A percentile compares a stretch with the other conserved stretches of the same genome.
Evolutionary conservation across 2,113 vertebrate genomes (phyloP).

Genomic region (Dermatemys mawii): DNA sequence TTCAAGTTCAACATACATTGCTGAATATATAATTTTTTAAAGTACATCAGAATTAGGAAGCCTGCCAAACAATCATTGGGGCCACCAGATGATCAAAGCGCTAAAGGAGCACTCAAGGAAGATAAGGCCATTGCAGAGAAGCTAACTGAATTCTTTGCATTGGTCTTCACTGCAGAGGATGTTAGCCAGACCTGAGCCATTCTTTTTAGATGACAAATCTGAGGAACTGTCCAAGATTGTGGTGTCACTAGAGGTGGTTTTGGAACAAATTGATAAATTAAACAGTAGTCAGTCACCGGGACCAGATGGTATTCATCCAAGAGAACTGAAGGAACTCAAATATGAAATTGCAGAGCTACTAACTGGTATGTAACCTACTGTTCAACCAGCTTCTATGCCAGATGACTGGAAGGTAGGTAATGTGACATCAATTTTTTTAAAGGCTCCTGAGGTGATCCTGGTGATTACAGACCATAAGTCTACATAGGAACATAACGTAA

Average conservation of each 20-base stretch:
- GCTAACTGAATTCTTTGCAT: not conserved
- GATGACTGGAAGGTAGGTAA: not conserved
- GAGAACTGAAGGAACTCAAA: not conserved
- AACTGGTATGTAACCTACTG: not conserved
- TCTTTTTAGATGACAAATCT: not conserved
- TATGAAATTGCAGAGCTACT: not conserved
- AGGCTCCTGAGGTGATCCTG: not conserved
- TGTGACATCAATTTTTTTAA: not conserved
- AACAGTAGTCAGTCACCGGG: not conserved
- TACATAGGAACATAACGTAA: too few relatives aligned
- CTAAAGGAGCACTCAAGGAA: not conserved
- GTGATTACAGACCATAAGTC: not conserved
- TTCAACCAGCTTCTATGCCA: not conserved
- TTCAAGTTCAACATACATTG: rapidly evolving
- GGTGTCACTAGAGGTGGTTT: not conserved
- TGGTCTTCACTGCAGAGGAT: not conserved
- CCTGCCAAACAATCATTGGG: not conserved
- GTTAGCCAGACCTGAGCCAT: not conserved
- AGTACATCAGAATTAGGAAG: too few relatives aligned
- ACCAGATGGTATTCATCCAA: not conserved
- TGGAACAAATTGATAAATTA: not conserved
- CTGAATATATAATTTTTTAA: not conserved
- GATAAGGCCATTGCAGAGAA: not conserved
- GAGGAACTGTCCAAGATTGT: not conserved
- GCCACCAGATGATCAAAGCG: not conserved